phyloP scores from a whole-genome alignment of 1,140 invertebrate species.

The Drosophila triauraria region DNA sequence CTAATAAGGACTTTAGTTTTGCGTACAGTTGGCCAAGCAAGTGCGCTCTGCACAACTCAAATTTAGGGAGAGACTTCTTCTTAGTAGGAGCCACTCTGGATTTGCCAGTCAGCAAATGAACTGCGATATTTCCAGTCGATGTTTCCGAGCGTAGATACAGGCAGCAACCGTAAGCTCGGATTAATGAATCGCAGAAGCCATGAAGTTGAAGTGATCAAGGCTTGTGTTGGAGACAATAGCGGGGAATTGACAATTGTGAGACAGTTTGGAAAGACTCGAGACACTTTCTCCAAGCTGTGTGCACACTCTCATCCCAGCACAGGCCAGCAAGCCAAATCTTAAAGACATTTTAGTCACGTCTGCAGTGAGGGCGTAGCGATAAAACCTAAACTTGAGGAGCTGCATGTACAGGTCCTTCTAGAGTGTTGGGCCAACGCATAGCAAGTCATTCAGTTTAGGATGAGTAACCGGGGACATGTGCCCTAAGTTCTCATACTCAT shows the following conservation, averaged over 20 bases:
- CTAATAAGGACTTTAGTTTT: too few relatives aligned
- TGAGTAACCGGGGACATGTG: neutral
- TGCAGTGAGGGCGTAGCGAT: conserved; percentile 1
- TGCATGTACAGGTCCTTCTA: neutral
- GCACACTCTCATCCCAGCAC: neutral
- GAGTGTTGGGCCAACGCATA: neutral
- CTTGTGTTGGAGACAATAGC: neutral
- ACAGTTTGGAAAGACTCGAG: neutral
- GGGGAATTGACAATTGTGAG: neutral
- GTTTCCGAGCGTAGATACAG: neutral
- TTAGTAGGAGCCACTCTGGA: too few relatives aligned
- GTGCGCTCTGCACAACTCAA: too few relatives aligned
- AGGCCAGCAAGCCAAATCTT: neutral
- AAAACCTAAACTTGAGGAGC: neutral
- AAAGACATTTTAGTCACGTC: conserved; percentile 1
- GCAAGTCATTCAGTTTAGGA: neutral
- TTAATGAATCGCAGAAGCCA: neutral
- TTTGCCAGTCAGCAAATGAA: neutral
- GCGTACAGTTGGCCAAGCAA: too few relatives aligned
- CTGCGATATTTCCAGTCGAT: neutral
- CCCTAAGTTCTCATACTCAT: too few relatives aligned
- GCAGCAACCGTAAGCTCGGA: neutral
- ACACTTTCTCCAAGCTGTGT: neutral
- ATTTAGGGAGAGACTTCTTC: too few relatives aligned
- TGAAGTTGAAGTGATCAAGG: neutral